These are phyloP conservation scores for Halichondria panicea DNA, from an alignment of 37 sponge, comb jelly and placozoan genomes.

Conservation along the genomic window DNA sequence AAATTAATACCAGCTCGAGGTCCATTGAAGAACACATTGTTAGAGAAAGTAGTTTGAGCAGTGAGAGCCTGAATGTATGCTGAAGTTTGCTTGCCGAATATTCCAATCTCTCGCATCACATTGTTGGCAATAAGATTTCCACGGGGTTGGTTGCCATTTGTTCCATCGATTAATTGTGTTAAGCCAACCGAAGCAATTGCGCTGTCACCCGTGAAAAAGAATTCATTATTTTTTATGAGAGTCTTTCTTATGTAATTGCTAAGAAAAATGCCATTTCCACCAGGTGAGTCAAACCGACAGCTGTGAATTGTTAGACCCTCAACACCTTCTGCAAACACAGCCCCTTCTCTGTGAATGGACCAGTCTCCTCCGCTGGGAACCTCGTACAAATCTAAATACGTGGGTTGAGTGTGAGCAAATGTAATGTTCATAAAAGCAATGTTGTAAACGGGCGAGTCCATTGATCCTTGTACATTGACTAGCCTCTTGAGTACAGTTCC, in stretches of 20 bases:
- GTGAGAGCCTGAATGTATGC: constrained; percentile 63
- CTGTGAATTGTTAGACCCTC: constrained; percentile 11
- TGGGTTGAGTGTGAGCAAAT: constrained; percentile 58
- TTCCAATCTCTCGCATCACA: constrained; percentile 69
- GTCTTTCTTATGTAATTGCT: constrained; percentile 49
- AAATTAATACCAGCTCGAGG: constrained; percentile 84
- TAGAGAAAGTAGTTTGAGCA: constrained; percentile 49
- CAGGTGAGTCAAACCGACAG: constrained; percentile 49
- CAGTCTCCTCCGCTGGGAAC: constrained; percentile 75
- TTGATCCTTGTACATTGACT: constrained; percentile 23
- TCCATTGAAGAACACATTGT: constrained; percentile 84
- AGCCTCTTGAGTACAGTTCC: constrained; percentile 33
- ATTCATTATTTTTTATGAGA: constrained; percentile 52
- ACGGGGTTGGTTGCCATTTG: constrained; percentile 61
- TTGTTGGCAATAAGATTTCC: constrained; percentile 49
- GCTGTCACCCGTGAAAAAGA: constrained; percentile 63
- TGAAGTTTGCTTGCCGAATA: constrained; percentile 66
- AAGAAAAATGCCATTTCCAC: constrained; percentile 64
- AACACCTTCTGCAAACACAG: constrained; percentile 64
- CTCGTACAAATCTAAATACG: constrained; percentile 58
- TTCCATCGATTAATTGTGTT: constrained; percentile 70
- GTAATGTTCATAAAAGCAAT: constrained; percentile 36
- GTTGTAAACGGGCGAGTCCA: constrained; percentile 20
- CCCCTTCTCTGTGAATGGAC: constrained; percentile 52
- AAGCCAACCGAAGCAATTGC: constrained; percentile 66